A percentile compares a stretch with the other conserved stretches of the same genome.
These are phyloP conservation scores for Aspidiotus rigidus DNA, from an alignment of 2,888 invertebrate species.

Conservation along the genomic window DNA sequence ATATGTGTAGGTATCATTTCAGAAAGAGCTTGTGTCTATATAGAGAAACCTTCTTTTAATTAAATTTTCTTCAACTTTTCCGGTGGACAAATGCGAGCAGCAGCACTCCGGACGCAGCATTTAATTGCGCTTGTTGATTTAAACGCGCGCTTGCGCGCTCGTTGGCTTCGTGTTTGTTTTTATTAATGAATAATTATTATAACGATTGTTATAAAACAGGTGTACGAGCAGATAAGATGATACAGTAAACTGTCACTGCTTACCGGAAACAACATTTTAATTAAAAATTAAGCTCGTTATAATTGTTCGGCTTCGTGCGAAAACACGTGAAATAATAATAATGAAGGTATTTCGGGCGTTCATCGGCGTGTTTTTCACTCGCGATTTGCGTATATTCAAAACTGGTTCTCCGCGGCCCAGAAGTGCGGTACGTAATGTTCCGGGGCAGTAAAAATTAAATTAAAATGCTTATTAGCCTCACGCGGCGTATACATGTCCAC, in stretches of 20 bases:
- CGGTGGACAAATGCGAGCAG: constrained; percentile 17
- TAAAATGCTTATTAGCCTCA: too few relatives aligned
- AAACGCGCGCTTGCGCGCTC: constrained; percentile 18
- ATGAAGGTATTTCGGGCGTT: not conserved
- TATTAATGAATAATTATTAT: constrained; percentile 27
- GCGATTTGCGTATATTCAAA: not conserved
- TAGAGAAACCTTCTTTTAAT: not conserved
- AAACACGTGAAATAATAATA: not conserved
- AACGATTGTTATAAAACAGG: constrained; percentile 31
- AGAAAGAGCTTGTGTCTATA: not conserved
- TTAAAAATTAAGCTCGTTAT: constrained; percentile 26
- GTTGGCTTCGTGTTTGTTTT: constrained; percentile 25
- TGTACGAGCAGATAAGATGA: constrained; percentile 10
- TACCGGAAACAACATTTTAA: constrained; percentile 31
- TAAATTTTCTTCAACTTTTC: constrained; percentile 28
- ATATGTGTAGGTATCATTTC: not conserved
- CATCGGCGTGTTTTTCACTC: not conserved
- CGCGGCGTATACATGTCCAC: too few relatives aligned
- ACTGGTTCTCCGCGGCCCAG: not conserved
- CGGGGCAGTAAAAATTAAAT: too few relatives aligned
- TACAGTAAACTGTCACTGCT: constrained; percentile 26
- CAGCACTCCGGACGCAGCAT: constrained; percentile 5
- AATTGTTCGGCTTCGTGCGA: constrained; percentile 19
- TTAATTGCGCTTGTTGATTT: constrained; percentile 29
- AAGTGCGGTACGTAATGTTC: not conserved